Evolutionary conservation across 1,140 invertebrate genomes (phyloP).

Genomic region (Meloidogyne floridensis): DNA sequence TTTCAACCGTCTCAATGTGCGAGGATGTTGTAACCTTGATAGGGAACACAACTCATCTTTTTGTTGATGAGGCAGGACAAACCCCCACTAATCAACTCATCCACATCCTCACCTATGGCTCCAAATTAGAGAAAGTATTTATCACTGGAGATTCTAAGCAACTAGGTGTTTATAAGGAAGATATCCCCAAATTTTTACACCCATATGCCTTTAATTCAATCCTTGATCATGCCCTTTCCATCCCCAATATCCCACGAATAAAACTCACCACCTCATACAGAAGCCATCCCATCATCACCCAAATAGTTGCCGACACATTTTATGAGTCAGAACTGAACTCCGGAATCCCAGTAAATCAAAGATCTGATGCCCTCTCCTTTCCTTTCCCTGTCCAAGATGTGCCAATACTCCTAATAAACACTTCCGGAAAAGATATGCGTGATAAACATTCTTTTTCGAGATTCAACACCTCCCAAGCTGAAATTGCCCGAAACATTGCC

Average conservation of each 20-base stretch:
- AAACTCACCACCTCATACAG: slow-evolving; percentile 8
- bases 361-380: neutral
- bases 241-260: neutral
- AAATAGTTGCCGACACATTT: neutral
- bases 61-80: slow-evolving; percentile 13
- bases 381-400: neutral
- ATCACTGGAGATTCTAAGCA: neutral
- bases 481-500: neutral
- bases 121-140: neutral
- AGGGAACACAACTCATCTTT: neutral
- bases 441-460: neutral
- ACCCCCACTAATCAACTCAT: neutral
- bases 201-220: slow-evolving; percentile 1
- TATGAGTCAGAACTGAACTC: neutral
- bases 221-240: neutral
- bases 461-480: neutral
- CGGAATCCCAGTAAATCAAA: neutral
- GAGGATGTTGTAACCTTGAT: neutral
- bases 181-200: neutral
- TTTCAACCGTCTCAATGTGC: neutral
- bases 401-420: neutral
- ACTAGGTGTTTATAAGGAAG: neutral
- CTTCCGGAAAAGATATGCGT: neutral
- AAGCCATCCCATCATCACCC: neutral
- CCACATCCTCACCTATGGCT: neutral